A percentile compares a stretch with the other conserved stretches of the same genome.
Evolutionary conservation across 2,797 vertebrate species (phyloP).

Genomic region (Phylloscopus collybita): DNA sequence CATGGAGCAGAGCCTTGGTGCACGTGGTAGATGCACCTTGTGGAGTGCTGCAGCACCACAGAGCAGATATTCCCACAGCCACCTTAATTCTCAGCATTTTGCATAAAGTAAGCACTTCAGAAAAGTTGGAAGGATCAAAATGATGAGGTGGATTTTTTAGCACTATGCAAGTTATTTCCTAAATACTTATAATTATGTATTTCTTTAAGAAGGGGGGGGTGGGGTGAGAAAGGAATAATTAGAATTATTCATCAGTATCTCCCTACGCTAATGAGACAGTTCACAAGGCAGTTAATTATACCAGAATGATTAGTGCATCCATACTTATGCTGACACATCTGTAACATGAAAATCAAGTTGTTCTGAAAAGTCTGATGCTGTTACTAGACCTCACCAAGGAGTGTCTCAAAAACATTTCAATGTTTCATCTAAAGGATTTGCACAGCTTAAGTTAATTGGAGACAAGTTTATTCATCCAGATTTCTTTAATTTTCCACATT

Average conservation of each 20-base stretch:
- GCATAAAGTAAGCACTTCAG: not conserved
- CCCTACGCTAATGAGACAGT: constrained; percentile 64
- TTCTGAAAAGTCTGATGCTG: constrained; percentile 40
- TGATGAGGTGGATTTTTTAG: constrained; percentile 4
- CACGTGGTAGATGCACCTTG: accelerated
- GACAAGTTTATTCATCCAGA: constrained; percentile 62
- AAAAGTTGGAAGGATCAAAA: constrained; percentile 7
- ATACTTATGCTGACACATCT: constrained; percentile 49
- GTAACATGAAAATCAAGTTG: constrained; percentile 52
- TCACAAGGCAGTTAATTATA: constrained; percentile 68
- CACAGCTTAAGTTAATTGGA: constrained; percentile 52
- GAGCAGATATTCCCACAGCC: not conserved
- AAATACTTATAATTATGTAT: constrained; percentile 28
- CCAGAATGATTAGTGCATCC: constrained; percentile 18
- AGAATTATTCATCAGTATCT: constrained; percentile 44
- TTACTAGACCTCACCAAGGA: constrained; percentile 59
- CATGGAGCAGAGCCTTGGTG: not conserved
- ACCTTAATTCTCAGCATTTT: not conserved
- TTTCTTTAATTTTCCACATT: constrained; percentile 49
- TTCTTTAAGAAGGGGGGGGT: not conserved
- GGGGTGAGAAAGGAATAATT: constrained; percentile 45
- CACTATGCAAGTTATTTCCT: not conserved
- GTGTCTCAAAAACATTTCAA: constrained; percentile 56
- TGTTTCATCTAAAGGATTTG: constrained; percentile 37
- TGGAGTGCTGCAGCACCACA: not conserved